Evolutionary conservation across 2,113 vertebrate genomes (phyloP).

Genomic region (Pomatostomus ruficeps): DNA sequence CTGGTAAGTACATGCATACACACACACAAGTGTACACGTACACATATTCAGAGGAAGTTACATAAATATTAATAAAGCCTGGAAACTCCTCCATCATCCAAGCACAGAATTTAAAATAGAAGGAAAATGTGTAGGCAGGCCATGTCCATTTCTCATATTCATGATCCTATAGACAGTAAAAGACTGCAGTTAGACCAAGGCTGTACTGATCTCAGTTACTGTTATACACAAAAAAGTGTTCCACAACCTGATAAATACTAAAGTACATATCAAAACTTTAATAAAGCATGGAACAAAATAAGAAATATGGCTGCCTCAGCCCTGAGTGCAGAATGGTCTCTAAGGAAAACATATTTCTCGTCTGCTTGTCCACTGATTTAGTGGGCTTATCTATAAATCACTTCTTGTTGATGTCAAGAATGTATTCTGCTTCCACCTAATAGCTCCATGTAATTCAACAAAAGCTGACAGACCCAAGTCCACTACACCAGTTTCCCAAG

Average conservation of each 20-base stretch:
- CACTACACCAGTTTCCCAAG: neutral
- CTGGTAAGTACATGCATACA: neutral
- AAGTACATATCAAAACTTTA: neutral
- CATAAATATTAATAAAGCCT: neutral
- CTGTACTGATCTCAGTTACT: neutral
- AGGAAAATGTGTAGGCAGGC: neutral
- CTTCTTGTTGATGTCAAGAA: neutral
- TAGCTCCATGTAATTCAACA: neutral
- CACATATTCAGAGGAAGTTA: neutral
- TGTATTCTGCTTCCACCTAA: neutral
- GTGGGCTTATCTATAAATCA: neutral
- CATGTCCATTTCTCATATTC: neutral
- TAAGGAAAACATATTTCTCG: neutral
- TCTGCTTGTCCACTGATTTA: neutral
- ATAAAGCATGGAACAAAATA: neutral
- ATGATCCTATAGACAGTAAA: neutral
- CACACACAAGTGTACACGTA: neutral
- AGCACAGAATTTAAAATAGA: neutral
- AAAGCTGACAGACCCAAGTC: neutral
- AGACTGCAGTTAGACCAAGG: neutral
- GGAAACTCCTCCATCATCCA: neutral
- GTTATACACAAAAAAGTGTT: neutral
- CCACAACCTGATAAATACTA: neutral
- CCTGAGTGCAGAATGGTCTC: neutral
- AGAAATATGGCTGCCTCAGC: neutral